phyloP scores from a whole-genome alignment of 2,113 vertebrate genomes.

The Archilochus colubris region DNA sequence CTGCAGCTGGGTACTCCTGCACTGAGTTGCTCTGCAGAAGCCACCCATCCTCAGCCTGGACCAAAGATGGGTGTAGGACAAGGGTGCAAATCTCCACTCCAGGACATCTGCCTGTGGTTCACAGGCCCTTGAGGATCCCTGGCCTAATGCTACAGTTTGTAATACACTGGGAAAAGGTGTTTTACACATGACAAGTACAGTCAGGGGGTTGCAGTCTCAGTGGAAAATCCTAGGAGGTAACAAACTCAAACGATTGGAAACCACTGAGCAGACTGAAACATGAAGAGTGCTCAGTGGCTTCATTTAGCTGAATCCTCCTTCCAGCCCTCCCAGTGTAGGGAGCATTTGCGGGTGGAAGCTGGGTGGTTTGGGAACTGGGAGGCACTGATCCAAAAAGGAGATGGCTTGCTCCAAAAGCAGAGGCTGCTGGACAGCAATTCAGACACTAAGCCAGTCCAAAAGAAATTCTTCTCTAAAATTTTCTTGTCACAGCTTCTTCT shows the following conservation, averaged over 20 bases:
- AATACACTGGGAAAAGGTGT: background rate
- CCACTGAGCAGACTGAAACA: background rate
- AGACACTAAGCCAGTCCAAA: background rate
- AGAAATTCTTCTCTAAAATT: background rate
- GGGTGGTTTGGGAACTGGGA: background rate
- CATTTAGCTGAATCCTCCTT: background rate
- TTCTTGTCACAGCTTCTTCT: background rate
- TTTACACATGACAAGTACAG: background rate
- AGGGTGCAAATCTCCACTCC: background rate
- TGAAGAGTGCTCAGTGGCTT: background rate
- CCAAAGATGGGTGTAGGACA: background rate
- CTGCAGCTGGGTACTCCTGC: rapidly evolving
- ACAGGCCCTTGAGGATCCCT: background rate
- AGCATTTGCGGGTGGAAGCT: background rate
- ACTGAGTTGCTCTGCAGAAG: background rate
- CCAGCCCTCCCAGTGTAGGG: rapidly evolving
- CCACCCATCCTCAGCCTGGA: background rate
- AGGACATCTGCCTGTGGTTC: background rate
- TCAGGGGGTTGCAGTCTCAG: background rate
- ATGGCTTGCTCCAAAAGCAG: too few species aligned
- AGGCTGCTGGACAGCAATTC: rapidly evolving
- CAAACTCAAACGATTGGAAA: background rate
- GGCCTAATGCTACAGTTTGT: background rate
- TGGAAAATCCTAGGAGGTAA: background rate
- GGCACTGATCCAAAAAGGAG: background rate